A percentile compares a stretch with the other conserved stretches of the same genome.
Conservation (phyloP, 2,797 vertebrate genomes). For the Sebastes taczanowskii region DNA sequence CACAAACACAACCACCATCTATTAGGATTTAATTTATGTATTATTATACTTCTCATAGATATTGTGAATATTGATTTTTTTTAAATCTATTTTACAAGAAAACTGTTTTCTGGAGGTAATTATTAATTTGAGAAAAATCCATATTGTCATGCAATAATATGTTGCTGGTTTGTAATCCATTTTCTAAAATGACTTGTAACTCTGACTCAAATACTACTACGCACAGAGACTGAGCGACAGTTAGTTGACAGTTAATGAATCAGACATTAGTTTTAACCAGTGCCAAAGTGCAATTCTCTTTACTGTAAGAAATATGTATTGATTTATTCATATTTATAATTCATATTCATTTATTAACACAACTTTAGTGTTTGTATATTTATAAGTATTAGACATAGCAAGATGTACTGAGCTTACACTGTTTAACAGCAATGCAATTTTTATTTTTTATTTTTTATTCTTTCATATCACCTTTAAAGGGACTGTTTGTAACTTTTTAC, state of each 20-base stretch:
- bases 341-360: neutral
- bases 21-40: neutral
- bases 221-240: neutral
- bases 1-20: neutral
- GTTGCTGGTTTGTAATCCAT: neutral
- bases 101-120: neutral
- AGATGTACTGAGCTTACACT: neutral
- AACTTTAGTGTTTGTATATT: neutral
- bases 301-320: neutral
- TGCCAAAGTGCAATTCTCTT: neutral
- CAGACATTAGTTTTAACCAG: neutral
- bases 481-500: too few species aligned
- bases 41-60: neutral
- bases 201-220: neutral
- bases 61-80: neutral
- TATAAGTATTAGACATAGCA: neutral
- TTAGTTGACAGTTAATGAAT: neutral
- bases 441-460: neutral
- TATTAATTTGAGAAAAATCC: neutral
- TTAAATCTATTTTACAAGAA: neutral
- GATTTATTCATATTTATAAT: neutral
- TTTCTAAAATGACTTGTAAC: neutral
- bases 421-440: neutral
- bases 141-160: neutral
- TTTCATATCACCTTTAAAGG: neutral